Conservation (phyloP, 2,797 vertebrate genomes). For the Limosa lapponica region DNA sequence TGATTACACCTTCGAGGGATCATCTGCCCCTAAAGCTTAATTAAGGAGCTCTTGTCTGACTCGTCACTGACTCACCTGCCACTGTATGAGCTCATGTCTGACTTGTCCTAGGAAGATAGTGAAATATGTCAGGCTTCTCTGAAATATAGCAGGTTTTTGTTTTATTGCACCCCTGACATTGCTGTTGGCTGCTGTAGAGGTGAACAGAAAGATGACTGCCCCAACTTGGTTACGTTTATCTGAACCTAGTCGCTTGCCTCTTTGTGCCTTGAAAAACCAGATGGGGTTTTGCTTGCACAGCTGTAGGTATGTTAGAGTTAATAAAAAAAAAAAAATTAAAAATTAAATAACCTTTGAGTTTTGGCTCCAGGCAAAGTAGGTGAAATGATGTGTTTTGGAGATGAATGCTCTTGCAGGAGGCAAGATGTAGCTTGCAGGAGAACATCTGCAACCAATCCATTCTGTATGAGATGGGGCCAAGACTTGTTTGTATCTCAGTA, state of each 20-base stretch:
- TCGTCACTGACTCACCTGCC: slow-evolving; percentile 72
- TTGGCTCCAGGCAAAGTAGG: slow-evolving; percentile 85
- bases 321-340: slow-evolving; percentile 56
- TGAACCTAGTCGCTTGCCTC: not conserved
- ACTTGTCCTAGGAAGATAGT: slow-evolving; percentile 46
- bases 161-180: slow-evolving; percentile 39
- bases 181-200: slow-evolving; percentile 32
- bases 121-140: slow-evolving; percentile 36
- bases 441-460: slow-evolving; percentile 97
- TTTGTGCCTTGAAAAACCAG: slow-evolving; percentile 42
- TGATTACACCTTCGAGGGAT: slow-evolving; percentile 44
- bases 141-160: slow-evolving; percentile 39
- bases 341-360: slow-evolving; percentile 78
- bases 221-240: slow-evolving; percentile 18
- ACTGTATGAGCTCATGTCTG: slow-evolving; percentile 77
- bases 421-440: slow-evolving; percentile 93
- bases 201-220: slow-evolving; percentile 22
- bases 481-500: slow-evolving; percentile 94
- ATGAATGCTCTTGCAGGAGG: slow-evolving; percentile 92
- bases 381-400: slow-evolving; percentile 89
- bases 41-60: slow-evolving; percentile 58
- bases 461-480: slow-evolving; percentile 91
- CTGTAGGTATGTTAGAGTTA: slow-evolving; percentile 67
- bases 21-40: slow-evolving; percentile 51
- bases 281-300: slow-evolving; percentile 52